These are phyloP conservation scores for Penaeus japonicus DNA, from an alignment of 1,140 invertebrate genomes.

Conservation along the genomic window DNA sequence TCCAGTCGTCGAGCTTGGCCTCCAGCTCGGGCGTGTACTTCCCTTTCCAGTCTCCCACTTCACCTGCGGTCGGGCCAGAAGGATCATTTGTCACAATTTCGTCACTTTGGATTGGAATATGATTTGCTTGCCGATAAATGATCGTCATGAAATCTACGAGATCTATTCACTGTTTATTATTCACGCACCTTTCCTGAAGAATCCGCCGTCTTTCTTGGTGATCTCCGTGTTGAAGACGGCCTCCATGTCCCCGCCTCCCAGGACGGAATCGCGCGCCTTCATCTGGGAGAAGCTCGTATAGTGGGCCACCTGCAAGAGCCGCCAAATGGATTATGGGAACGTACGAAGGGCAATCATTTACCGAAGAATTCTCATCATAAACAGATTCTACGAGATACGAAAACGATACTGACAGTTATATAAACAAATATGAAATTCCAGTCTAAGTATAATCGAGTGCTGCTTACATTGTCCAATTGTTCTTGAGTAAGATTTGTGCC, in stretches of 20 bases:
- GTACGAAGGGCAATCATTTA: too few relatives aligned
- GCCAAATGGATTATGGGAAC: too few relatives aligned
- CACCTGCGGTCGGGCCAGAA: not conserved
- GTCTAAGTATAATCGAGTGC: too few relatives aligned
- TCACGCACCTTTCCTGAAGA: slow-evolving; percentile 53
- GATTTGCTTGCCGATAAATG: not conserved
- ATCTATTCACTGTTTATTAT: not conserved
- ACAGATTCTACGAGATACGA: too few relatives aligned
- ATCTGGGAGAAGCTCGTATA: slow-evolving; percentile 51
- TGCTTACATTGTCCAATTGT: slow-evolving; percentile 18
- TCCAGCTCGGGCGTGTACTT: slow-evolving; percentile 62
- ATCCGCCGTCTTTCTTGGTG: slow-evolving; percentile 46
- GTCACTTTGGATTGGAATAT: not conserved
- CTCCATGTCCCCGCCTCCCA: not conserved
- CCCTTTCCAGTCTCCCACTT: slow-evolving; percentile 65
- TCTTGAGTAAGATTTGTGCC: slow-evolving; percentile 20
- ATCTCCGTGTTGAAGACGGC: slow-evolving; percentile 23
- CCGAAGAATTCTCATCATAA: too few relatives aligned
- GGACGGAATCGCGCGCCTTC: slow-evolving; percentile 36
- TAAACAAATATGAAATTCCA: too few relatives aligned
- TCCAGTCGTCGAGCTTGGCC: slow-evolving; percentile 61
- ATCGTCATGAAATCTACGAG: not conserved
- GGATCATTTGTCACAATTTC: not conserved
- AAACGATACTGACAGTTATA: too few relatives aligned
- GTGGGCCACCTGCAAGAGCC: slow-evolving; percentile 29